Percentiles rank a stretch among this genome's conserved stretches.
phyloP scores from a whole-genome alignment of 2,797 vertebrate genomes.

The Sebastes diploproa region DNA sequence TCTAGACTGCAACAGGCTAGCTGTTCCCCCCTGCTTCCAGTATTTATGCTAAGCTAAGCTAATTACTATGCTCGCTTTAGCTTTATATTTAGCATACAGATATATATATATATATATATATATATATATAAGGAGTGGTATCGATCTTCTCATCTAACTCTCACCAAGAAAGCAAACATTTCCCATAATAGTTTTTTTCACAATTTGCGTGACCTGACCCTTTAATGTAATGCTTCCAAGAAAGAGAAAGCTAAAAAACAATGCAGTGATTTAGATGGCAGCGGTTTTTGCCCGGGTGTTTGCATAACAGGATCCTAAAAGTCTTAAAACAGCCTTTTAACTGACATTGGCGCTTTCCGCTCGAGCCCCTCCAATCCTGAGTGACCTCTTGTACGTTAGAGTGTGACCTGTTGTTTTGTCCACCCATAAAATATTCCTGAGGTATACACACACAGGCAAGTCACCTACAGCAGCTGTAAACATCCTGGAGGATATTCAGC shows the following conservation, averaged over 20 bases:
- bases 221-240: background rate
- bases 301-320: slow-evolving; percentile 6
- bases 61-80: background rate
- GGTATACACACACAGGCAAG: slow-evolving; percentile 34
- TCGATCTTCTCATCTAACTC: background rate
- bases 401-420: slow-evolving; percentile 51
- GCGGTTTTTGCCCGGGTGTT: slow-evolving; percentile 14
- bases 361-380: slow-evolving; percentile 2
- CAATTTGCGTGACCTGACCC: background rate
- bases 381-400: slow-evolving; percentile 28
- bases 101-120: no score
- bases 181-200: background rate
- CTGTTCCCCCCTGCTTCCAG: background rate
- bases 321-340: slow-evolving; percentile 44
- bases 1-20: background rate
- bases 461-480: slow-evolving; percentile 42
- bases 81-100: background rate
- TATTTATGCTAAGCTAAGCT: background rate
- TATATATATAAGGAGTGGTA: no score
- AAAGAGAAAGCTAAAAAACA: slow-evolving; percentile 21
- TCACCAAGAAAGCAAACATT: background rate
- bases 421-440: slow-evolving; percentile 48
- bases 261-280: slow-evolving; percentile 3
- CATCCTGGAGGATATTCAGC: slow-evolving; percentile 41
- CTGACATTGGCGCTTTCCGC: background rate